Base-by-base conservation (phyloP, 2,113 vertebrate species). In the Phaethornis superciliosus region DNA sequence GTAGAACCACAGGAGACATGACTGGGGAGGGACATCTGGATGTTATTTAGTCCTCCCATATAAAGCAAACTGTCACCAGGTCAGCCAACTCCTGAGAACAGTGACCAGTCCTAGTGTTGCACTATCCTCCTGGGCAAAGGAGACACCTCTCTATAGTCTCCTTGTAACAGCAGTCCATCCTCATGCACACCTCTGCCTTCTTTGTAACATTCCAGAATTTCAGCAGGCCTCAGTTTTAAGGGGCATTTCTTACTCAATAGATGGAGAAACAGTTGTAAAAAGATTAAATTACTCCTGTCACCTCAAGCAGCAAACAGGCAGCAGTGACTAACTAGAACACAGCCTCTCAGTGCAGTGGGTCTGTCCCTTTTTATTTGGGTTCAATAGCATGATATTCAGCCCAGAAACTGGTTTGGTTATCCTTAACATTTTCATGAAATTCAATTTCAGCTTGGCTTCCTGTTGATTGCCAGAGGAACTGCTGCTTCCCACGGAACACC, bases 381-480 rank as follows among this genome's bases (percentile, higher is more conserved):
- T 20, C 86, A 52, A 98, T 67, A 67, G 98, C 97, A 10, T 97
- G 98, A 94, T 99, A 99, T 87, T 97, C 96, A 24, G 99, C 99
- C 87, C 97, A 97, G 91, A 99, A 99, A 77, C 88, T 97, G 78
- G 93, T 95, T 30, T 23, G 93, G 3, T 96, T 94, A 56, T 97
- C 96, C 92, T 98, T 97, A 93, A 99, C 98, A 21, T 98, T 98
- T 60, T 98, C 98, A 44, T 99, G 98, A 91, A 99, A 99, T 85
- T 99, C 99, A 69, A 99, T 94, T 96, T 99, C 99, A 4, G 98
- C 99, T 92, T 98, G 98, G 93, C 98, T 99, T 92, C 99, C 98
- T 10, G 97, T 95, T 0, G 99, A 99, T 19, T 98, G 98, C 99
- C 99, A 99, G 94, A 97, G 97, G 96, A 99, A 98, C 5, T 97